These are phyloP conservation scores for Enteromius paludinosus DNA, from an alignment of 2,797 vertebrate genomes.

Conservation along the genomic window DNA sequence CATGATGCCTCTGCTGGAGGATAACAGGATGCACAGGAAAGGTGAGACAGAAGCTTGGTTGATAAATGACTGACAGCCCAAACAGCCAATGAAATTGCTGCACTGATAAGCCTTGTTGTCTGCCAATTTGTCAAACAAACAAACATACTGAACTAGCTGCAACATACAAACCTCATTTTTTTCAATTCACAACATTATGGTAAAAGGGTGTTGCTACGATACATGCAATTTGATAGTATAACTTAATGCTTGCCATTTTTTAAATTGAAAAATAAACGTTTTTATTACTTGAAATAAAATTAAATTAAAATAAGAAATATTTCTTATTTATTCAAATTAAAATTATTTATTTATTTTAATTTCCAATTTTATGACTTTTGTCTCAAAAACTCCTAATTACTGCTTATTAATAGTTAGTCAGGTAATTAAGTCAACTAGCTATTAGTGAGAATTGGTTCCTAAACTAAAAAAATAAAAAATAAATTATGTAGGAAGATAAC, in stretches of 20 bases:
- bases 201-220: neutral
- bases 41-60: slow-evolving; percentile 31
- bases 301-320: neutral
- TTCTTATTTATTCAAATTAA: too few species aligned
- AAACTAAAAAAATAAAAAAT: neutral
- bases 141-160: neutral
- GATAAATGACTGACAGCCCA: neutral
- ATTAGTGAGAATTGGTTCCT: neutral
- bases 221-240: neutral
- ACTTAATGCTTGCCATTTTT: neutral
- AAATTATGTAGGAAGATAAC: neutral
- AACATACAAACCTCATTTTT: neutral
- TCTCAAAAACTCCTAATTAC: neutral
- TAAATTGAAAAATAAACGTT: neutral
- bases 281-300: neutral
- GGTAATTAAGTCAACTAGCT: neutral
- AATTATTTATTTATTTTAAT: neutral
- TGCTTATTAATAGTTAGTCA: neutral
- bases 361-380: neutral
- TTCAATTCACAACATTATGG: neutral
- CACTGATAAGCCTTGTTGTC: neutral
- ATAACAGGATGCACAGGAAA: slow-evolving; percentile 56
- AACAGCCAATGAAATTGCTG: neutral
- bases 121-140: neutral
- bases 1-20: slow-evolving; percentile 59